Evolutionary conservation across 2,888 invertebrate genomes (phyloP), one percentile per base, ranked within the genome.

Genomic region (Acrobasis consociella): DNA sequence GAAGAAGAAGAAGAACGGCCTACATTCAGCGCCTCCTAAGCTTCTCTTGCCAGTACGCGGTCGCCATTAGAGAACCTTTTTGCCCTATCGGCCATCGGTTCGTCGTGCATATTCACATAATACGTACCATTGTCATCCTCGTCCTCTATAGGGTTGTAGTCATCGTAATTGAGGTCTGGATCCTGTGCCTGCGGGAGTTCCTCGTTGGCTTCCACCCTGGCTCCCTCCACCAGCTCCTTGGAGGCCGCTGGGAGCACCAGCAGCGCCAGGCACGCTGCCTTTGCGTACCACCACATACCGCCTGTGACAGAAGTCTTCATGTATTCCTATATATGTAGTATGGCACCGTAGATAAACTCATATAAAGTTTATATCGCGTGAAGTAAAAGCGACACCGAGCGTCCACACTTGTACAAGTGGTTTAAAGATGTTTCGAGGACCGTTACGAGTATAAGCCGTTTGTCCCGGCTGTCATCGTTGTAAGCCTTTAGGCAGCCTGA

Each of bases 181-280:
- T 88, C 85, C 65, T 87, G 88, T 0, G 86, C 86, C 66, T 89
- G 88, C 0, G 85, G 84, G 50, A 82, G 72, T 52, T 89, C 85
- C 38, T 72, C 72, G n/a, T 65, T 16, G 56, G 71, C 66, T 2
- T 71, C 72, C 5, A 77, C 81, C 2, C 75, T 75, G 9, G 72
- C 64, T 13, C 63, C 72, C n/a, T 81, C 83, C 0, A 72, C 73
- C 51, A 89, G 73, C 65, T 91, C 91, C 75, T 88, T 89, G 67
- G 76, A 67, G 50, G 77, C 71, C 1, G 75, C 83, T 61, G 85
- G 81, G 52, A 84, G 67, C 68, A 78, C 75, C 77, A 89, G 71
- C 72, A 88, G 73, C 65, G 83, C 84, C 70, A 87, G 65, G 66
- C 82, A 83, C 38, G 77, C 75, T 39, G 78, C 80, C 59, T 70